phyloP scores from a whole-genome alignment of 2,888 invertebrate species.

The Pristionchus maxplancki region DNA sequence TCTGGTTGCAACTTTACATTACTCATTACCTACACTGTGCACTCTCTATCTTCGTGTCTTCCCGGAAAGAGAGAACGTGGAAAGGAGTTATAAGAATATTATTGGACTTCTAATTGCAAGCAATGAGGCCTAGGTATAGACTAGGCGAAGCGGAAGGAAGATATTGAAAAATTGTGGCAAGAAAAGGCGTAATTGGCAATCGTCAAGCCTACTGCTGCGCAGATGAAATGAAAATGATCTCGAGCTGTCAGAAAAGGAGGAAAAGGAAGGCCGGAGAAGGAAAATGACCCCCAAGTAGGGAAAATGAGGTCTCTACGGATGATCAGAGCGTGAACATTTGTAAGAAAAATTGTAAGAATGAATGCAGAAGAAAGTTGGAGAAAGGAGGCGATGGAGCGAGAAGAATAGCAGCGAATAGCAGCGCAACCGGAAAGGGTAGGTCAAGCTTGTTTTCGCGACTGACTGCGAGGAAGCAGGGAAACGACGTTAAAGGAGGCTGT shows the following conservation, averaged over 20 bases:
- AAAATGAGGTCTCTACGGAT: not conserved
- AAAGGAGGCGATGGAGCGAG: not conserved
- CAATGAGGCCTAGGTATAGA: too few relatives aligned
- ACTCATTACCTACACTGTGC: too few relatives aligned
- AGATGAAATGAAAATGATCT: constrained; percentile 1
- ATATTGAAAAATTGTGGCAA: not conserved
- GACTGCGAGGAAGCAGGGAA: not conserved
- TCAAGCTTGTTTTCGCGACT: constrained; percentile 38
- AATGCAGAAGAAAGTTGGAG: not conserved
- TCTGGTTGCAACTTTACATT: too few relatives aligned
- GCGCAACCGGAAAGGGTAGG: not conserved
- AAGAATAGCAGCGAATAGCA: too few relatives aligned
- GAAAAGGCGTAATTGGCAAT: not conserved
- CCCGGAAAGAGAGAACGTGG: too few relatives aligned
- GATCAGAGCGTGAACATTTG: not conserved
- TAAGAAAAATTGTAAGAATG: not conserved
- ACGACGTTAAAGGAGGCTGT: not conserved
- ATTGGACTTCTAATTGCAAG: too few relatives aligned
- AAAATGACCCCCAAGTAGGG: not conserved
- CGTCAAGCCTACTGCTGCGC: not conserved
- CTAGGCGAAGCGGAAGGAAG: not conserved
- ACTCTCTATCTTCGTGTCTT: too few relatives aligned
- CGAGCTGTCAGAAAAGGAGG: not conserved
- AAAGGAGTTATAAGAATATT: too few relatives aligned
- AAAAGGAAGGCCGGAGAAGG: not conserved